Base-by-base conservation (phyloP, 2,113 vertebrate genomes). In the Dipodomys ordii region DNA sequence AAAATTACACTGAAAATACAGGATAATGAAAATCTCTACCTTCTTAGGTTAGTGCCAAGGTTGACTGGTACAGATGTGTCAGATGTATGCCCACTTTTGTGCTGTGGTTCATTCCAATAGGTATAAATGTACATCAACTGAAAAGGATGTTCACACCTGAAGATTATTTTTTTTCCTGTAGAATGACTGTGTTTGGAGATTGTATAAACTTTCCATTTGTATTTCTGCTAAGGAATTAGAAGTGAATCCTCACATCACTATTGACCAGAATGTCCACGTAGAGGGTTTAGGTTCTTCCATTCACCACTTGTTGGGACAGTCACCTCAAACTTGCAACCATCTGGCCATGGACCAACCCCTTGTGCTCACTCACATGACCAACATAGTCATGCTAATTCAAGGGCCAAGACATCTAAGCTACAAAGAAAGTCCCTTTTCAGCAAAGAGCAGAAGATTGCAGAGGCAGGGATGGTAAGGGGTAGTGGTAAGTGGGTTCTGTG, bases 71-170 rank as follows among this genome's bases (percentile, higher is more conserved):
- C 3, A 73, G 35, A 49, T 7, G 7, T 44, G 6, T 32, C 12
- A 9, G 7, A 2, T 15, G 4, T 19, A 4, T 19, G 20, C n/a
- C 12, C 11, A 32, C 15, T 0, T 10, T 2, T 32, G 65, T 1
- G 4, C 19, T 22, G 2, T 9, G 23, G 12, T 44, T 27, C 10
- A 6, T 0, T 27, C 27, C 8, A 18, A 22, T 1, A 22, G 1
- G 2, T 6, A 32, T 28, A 72, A 62, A 20, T 6, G 5, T 69
- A 27, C 46, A n/a, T 46, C 23, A 53, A 2, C 64, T 72, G n/a
- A 53, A 67, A 49, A 83, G 2, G 1, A 25, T 6, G 32, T 65
- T 57, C 60, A 67, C 22, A 67, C 67, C 12, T 73, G 7, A 53
- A 80, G 68, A 6, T 27, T 10, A n/a, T 46, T 5, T 27, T 30